Conservation (phyloP, 2,113 vertebrate genomes). For the Crotalus horridus region DNA sequence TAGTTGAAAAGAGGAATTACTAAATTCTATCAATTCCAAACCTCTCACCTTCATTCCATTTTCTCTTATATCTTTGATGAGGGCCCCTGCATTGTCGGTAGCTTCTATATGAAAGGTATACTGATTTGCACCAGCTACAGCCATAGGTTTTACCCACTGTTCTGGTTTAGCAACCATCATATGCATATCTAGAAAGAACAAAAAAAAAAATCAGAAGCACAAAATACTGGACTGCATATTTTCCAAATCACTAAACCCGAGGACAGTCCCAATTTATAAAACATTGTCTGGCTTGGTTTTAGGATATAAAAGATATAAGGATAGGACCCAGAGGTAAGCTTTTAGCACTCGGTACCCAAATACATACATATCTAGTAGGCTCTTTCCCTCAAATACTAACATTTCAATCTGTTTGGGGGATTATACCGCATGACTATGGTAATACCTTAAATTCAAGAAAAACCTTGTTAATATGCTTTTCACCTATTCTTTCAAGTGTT, state of each 20-base stretch:
- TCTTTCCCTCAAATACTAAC: not conserved
- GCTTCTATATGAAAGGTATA: conserved; percentile 95
- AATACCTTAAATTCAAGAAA: not conserved
- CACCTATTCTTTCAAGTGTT: no score
- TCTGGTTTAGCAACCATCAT: conserved; percentile 97
- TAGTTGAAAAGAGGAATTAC: not conserved
- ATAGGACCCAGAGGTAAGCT: not conserved
- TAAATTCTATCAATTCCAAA: fast-evolving
- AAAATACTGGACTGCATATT: not conserved
- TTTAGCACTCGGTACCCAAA: not conserved
- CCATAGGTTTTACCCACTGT: conserved; percentile 97
- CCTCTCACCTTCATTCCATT: conserved; percentile 92
- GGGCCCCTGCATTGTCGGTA: conserved; percentile 85
- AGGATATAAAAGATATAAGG: not conserved
- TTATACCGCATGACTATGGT: not conserved
- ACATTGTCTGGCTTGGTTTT: no score
- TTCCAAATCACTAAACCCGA: not conserved
- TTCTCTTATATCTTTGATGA: conserved; percentile 93
- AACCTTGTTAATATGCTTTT: no score
- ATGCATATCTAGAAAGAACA: conserved; percentile 84
- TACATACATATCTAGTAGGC: not conserved
- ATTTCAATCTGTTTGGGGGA: not conserved
- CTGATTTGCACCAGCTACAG: conserved; percentile 90
- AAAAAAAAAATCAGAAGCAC: not conserved
- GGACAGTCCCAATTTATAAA: not conserved